These are phyloP conservation scores for Sinohyriopsis cumingii DNA, from an alignment of 2,888 invertebrate genomes.

Conservation along the genomic window DNA sequence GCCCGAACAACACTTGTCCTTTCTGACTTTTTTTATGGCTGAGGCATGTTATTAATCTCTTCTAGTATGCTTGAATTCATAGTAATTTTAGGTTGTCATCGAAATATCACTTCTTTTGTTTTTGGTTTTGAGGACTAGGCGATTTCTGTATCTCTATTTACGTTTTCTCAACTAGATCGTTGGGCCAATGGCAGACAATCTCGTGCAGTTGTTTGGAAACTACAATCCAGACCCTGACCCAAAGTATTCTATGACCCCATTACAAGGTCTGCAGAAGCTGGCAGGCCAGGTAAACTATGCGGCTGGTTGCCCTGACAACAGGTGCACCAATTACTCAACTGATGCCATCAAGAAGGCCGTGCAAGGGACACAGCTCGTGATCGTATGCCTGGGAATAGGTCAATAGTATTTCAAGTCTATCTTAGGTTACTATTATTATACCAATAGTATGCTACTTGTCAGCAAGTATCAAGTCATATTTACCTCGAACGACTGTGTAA, in stretches of 20 bases:
- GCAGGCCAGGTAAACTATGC: slow-evolving; percentile 41
- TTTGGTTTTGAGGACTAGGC: no score
- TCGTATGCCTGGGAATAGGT: slow-evolving; percentile 67
- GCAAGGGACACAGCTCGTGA: slow-evolving; percentile 43
- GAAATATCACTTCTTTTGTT: no score
- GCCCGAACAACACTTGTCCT: no score
- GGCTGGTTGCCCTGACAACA: slow-evolving; percentile 54
- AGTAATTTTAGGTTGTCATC: no score
- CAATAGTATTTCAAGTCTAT: not conserved
- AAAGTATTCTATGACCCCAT: slow-evolving; percentile 52
- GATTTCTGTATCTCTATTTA: no score
- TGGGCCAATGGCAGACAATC: slow-evolving; percentile 67
- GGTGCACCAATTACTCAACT: slow-evolving; percentile 47
- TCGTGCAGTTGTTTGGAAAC: slow-evolving; percentile 58
- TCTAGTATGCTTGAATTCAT: no score
- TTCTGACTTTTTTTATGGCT: no score
- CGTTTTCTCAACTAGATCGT: slow-evolving; percentile 47
- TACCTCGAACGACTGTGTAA: no score
- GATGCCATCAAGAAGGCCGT: slow-evolving; percentile 43
- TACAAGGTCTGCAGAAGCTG: slow-evolving; percentile 42
- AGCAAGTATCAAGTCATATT: no score
- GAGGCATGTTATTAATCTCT: no score
- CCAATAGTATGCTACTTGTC: no score
- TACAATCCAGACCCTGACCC: slow-evolving; percentile 52
- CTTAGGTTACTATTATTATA: no score